Base-by-base conservation (phyloP, 1,140 invertebrate species). In the Ceratosolen fusciceps region DNA sequence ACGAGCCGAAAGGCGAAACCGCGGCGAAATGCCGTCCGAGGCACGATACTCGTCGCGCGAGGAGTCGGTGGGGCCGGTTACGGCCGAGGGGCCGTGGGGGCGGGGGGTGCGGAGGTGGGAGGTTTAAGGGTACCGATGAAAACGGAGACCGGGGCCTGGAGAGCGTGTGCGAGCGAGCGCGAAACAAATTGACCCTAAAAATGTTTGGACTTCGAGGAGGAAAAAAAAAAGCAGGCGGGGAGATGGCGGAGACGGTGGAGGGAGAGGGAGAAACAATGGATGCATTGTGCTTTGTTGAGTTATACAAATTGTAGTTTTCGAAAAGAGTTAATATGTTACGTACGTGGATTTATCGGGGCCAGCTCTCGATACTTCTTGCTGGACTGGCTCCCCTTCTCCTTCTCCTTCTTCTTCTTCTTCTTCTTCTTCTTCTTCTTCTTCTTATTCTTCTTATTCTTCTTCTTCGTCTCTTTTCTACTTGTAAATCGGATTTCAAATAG, bases 1-100 rank as follows among this genome's bases (percentile, higher is more conserved):
- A 74, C 79, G 73, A 74, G 52, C 79, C 67, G 74, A 80, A 80
- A 80, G 74, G 67, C 34, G 67, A 74, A 80, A 77, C 74, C 79
- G 73, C 73, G 72, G 43, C 79, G 79, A 79, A 79, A 79, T 74
- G 70, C 80, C 8, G 47, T 10, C 34, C 54, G 73, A 58, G 21
- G 43, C 65, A 37, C 54, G n/a, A 31, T 24, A 34, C 70, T 5
- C 24, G 43, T 34, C 24, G 43, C 43, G 14, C 14, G 16, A 39
- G 37, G 37, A 2, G 43, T 3, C 24, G 3, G 21, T 54, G 19
- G 52, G 5, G 52, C 5, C 14, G n/a, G 39, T 5, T 7, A 43
- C 39, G 39, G 39, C 39, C 5, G 12, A 5, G 39, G 39, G 39
- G 39, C 5, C 39, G 39, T 43, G 39, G 12, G 5, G 39, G 39